Conservation (phyloP, 2,797 vertebrate genomes). For the Poliocrania exsul region DNA sequence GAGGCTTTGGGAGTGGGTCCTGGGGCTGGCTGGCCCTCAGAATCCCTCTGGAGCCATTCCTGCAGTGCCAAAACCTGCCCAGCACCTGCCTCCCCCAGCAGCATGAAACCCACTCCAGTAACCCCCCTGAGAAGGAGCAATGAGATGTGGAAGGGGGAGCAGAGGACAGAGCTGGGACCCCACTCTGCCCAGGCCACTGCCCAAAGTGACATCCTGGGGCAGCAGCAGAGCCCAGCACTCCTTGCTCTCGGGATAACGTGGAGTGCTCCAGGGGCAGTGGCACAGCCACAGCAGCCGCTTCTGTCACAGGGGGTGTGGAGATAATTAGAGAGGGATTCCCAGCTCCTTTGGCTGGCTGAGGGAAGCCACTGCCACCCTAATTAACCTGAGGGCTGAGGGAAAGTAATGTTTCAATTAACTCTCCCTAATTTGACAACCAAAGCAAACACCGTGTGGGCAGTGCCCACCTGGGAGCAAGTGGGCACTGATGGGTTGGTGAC, state of each 20-base stretch:
- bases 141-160: background rate
- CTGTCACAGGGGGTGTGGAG: background rate
- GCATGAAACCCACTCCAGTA: background rate
- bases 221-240: background rate
- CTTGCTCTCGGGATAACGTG: background rate
- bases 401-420: background rate
- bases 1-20: background rate
- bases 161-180: background rate
- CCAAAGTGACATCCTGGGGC: background rate
- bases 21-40: background rate
- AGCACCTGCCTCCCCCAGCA: background rate
- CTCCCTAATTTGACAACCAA: background rate
- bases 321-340: slow-evolving; percentile 42
- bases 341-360: background rate
- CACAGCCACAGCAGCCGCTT: background rate
- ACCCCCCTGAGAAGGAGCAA: background rate
- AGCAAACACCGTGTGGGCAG: background rate
- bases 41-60: background rate
- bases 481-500: too few species aligned
- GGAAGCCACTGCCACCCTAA: background rate
- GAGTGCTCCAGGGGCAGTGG: background rate
- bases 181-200: fast-evolving
- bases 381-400: background rate
- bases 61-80: fast-evolving
- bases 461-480: background rate